These are phyloP conservation scores for Hypanus sabinus DNA, from an alignment of 2,113 vertebrate genomes.

Conservation along the genomic window DNA sequence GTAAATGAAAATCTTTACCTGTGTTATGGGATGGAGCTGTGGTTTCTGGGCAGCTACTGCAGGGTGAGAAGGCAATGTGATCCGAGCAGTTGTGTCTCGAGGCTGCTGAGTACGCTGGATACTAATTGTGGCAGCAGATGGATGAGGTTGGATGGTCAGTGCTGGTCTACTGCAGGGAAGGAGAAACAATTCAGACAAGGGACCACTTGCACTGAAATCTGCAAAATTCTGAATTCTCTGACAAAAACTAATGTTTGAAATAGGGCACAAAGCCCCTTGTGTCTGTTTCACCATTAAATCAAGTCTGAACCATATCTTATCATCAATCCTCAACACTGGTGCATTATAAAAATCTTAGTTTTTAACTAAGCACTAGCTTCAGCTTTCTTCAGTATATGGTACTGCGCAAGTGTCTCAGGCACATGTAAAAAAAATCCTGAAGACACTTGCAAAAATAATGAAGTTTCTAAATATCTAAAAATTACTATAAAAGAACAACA, in stretches of 20 bases:
- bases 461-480: too few species aligned
- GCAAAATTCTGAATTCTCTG: background rate
- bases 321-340: background rate
- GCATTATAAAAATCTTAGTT: background rate
- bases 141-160: conserved; percentile 77
- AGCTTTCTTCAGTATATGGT: background rate
- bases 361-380: background rate
- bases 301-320: background rate
- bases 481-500: too few species aligned
- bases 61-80: conserved; percentile 84
- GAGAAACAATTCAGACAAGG: background rate
- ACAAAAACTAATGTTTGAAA: background rate
- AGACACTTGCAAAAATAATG: too few species aligned
- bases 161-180: conserved; percentile 64
- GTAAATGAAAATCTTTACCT: conserved; percentile 56
- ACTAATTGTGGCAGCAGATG: conserved; percentile 74
- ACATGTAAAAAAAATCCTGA: too few species aligned
- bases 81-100: conserved; percentile 72
- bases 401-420: too few species aligned
- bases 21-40: conserved; percentile 84
- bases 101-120: conserved; percentile 81
- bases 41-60: conserved; percentile 78
- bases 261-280: background rate
- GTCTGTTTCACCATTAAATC: background rate
- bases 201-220: background rate